These are phyloP conservation scores for Sylvicapra grimmia DNA, from an alignment of 2,113 vertebrate species.

Conservation along the genomic window DNA sequence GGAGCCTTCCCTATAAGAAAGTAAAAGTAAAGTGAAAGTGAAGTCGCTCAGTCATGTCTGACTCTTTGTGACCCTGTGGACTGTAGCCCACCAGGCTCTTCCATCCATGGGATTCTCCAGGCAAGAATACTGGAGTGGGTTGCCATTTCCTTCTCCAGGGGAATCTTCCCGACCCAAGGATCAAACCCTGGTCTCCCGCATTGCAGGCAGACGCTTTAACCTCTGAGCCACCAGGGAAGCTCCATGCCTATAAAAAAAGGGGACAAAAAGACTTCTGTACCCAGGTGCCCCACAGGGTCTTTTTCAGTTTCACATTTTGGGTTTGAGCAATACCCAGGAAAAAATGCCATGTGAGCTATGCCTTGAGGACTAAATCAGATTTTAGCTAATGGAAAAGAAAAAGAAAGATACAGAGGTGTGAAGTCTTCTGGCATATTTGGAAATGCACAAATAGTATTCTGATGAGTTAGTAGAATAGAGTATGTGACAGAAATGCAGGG, in stretches of 20 bases:
- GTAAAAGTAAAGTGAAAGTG: no score
- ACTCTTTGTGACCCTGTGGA: no score
- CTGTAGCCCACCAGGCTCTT: no score
- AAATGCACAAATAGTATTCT: not conserved
- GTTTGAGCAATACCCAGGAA: not conserved
- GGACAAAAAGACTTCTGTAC: not conserved
- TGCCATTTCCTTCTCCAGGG: no score
- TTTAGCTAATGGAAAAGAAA: not conserved
- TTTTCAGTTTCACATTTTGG: not conserved
- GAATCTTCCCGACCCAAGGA: no score
- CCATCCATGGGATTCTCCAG: no score
- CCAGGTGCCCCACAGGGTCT: not conserved
- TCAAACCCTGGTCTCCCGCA: no score
- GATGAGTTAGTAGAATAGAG: not conserved
- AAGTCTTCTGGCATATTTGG: not conserved
- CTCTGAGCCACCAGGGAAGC: no score
- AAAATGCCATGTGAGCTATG: not conserved
- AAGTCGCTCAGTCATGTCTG: fast-evolving
- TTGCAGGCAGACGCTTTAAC: no score
- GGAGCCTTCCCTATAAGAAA: not conserved
- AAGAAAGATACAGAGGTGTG: not conserved
- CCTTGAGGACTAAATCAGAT: not conserved
- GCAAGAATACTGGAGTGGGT: no score
- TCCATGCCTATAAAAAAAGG: not conserved
- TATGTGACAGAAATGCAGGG: not conserved